Conservation (phyloP, 2,797 vertebrate species). For the Alauda arvensis region DNA sequence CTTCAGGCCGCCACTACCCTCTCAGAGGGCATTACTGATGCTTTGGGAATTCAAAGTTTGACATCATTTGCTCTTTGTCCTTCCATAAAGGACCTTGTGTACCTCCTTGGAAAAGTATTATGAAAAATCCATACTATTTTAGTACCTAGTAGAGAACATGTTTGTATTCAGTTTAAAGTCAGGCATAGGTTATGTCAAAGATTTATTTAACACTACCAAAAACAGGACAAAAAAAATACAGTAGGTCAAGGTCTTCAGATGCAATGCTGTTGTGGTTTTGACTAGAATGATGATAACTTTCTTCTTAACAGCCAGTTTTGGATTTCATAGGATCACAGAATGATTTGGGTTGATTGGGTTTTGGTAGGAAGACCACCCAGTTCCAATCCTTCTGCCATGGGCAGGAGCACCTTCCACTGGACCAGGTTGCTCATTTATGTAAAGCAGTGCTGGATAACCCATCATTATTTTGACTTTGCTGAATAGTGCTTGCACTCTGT, state of each 20-base stretch:
- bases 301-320: not conserved
- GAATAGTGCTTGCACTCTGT: not conserved
- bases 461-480: not conserved
- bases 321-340: not conserved
- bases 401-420: not conserved
- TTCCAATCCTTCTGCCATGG: not conserved
- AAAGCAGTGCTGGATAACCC: not conserved
- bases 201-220: slow-evolving; percentile 5
- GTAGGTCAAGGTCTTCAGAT: not conserved
- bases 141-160: not conserved
- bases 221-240: not conserved
- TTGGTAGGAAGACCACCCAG: not conserved
- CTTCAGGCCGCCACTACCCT: not conserved
- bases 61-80: not conserved
- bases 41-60: not conserved
- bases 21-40: not conserved
- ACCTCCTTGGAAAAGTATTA: not conserved
- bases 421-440: not conserved
- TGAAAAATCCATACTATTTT: not conserved
- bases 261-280: not conserved
- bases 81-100: not conserved
- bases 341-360: not conserved
- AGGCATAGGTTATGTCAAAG: not conserved
- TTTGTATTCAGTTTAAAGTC: not conserved
- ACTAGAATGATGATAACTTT: not conserved